Percentiles rank a stretch among this genome's conserved stretches.
phyloP scores from a whole-genome alignment of 2,888 invertebrate genomes.

The Sthenelais limicola region DNA sequence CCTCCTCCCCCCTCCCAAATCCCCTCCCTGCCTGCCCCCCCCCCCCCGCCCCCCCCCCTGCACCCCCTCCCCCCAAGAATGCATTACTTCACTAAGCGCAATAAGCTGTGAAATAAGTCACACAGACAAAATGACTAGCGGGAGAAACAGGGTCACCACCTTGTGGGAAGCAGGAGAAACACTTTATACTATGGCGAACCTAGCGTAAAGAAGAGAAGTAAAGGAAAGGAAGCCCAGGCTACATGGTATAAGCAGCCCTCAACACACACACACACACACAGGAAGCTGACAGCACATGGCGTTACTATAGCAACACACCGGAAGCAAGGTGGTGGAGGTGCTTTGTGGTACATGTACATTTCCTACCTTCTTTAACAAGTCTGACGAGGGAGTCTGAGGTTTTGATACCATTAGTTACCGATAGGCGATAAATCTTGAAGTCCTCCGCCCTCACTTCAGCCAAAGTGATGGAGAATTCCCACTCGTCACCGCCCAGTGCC shows the following conservation, averaged over 20 bases:
- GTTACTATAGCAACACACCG: neutral
- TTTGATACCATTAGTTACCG: conserved; percentile 23
- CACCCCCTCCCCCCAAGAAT: no score
- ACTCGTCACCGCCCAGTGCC: conserved; percentile 31
- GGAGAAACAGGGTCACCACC: neutral
- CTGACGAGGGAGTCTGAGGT: conserved; percentile 12
- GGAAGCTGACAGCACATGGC: neutral
- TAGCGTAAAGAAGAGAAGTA: no score
- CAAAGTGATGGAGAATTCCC: conserved; percentile 20
- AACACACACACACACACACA: no score
- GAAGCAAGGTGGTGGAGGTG: neutral
- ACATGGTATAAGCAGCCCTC: no score
- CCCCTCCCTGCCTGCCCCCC: no score
- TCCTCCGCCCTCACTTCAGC: conserved; percentile 15
- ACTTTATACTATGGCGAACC: no score
- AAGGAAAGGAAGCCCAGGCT: no score
- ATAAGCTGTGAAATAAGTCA: no score
- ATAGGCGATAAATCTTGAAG: conserved; percentile 13
- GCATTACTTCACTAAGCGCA: no score
- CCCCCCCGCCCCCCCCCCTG: no score
- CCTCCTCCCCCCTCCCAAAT: no score
- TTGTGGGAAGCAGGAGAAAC: no score
- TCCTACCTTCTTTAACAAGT: conserved; percentile 30
- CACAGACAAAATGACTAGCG: neutral
- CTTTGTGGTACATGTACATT: neutral